Conservation (phyloP, 2,888 invertebrate species). For the Beris chalybata region DNA sequence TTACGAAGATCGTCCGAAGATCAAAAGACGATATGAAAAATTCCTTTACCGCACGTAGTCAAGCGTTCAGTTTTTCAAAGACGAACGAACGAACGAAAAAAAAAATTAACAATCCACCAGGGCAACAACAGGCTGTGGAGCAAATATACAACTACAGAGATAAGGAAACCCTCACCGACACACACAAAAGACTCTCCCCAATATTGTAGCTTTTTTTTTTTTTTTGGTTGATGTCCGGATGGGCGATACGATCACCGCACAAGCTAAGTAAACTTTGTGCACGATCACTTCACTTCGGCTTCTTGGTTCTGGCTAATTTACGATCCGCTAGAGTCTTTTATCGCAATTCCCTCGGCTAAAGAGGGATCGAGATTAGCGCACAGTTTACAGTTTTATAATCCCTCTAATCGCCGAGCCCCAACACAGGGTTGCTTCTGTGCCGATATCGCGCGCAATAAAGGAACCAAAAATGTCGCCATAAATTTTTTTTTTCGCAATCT, state of each 20-base stretch:
- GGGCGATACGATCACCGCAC: constrained; percentile 16
- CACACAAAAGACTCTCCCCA: constrained; percentile 13
- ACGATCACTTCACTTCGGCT: constrained; percentile 9
- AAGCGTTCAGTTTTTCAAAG: too few relatives aligned
- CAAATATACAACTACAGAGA: constrained; percentile 15
- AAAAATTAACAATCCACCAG: background rate
- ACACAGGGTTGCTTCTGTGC: background rate
- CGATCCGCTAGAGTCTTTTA: background rate
- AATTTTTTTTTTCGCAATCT: too few relatives aligned
- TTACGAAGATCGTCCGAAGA: background rate
- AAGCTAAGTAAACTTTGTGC: background rate
- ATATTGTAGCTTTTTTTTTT: constrained; percentile 18
- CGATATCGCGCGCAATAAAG: background rate
- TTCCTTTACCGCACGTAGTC: constrained; percentile 15
- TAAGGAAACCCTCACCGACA: too few relatives aligned
- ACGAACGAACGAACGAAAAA: too few relatives aligned
- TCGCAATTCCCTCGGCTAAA: background rate
- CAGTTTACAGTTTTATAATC: too few relatives aligned
- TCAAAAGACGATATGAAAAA: constrained; percentile 14
- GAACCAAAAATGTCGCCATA: too few relatives aligned
- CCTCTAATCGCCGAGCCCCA: background rate
- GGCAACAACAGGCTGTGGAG: constrained; percentile 24
- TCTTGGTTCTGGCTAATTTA: constrained; percentile 10
- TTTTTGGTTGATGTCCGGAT: background rate
- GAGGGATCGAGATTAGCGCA: too few relatives aligned